Conservation (phyloP, 2,888 invertebrate genomes). For the Oxyscelio sp. region DNA sequence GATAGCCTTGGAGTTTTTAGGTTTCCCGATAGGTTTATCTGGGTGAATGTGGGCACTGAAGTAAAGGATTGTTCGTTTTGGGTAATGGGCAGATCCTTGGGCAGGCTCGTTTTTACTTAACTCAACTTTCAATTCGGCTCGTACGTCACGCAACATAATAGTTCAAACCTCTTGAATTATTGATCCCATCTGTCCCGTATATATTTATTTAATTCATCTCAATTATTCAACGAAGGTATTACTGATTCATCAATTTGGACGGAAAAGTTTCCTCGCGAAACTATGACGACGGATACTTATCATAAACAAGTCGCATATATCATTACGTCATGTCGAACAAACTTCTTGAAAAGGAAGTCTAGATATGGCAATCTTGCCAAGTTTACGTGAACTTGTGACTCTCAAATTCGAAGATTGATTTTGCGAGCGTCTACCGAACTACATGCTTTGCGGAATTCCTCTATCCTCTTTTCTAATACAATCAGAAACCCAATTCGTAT, state of each 20-base stretch:
- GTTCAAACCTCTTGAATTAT: conserved; percentile 22
- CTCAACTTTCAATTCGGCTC: conserved; percentile 5
- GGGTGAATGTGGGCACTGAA: conserved; percentile 18
- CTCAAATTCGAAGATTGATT: conserved; percentile 23
- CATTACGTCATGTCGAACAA: background rate
- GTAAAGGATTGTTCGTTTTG: conserved; percentile 41
- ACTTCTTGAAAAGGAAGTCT: conserved; percentile 5
- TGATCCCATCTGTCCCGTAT: conserved; percentile 2
- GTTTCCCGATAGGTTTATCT: too few relatives aligned
- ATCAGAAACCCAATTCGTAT: conserved; percentile 74
- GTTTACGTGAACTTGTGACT: conserved; percentile 11
- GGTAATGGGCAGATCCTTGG: conserved; percentile 38
- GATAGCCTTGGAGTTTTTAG: too few relatives aligned
- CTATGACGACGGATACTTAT: background rate
- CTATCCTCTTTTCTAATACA: conserved; percentile 66
- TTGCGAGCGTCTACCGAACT: background rate
- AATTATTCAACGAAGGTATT: background rate
- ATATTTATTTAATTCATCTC: conserved; percentile 12
- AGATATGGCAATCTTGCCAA: conserved; percentile 4
- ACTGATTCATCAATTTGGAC: conserved; percentile 2
- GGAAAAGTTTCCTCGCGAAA: background rate
- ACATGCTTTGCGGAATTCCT: conserved; percentile 14
- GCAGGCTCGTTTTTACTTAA: conserved; percentile 28
- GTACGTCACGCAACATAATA: conserved; percentile 3
- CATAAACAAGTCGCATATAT: conserved; percentile 4